Evolutionary conservation across 1,140 invertebrate species (phyloP), one percentile per base, ranked within the genome.

Genomic region (Eumaeus atala): DNA sequence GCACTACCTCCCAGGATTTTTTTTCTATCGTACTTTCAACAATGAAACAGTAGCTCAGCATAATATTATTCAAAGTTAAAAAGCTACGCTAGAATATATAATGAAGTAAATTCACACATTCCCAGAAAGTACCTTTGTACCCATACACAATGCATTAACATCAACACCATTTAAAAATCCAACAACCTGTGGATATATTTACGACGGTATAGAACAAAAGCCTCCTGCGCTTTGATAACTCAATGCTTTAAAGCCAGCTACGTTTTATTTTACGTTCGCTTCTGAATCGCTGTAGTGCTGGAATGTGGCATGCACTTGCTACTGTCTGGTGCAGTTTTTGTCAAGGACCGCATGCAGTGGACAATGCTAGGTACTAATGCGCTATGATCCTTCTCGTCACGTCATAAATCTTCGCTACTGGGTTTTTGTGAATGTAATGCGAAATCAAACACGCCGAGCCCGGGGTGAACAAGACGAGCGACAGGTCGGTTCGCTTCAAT

Each of bases 361-460:
- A 86, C 79, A 86, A 86, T 74, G 58, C 55, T 51, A 38, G 47
- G 58, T 84, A 83, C 80, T 87, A 84, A 87, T 87, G 80, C 67
- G 62, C 71, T 77, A 84, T 87, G 80, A 87, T 87, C 81, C 72
- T 58, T 72, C 58, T 66, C 54, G 65, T 70, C 59, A 62, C 65
- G 70, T 68, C 79, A 83, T 86, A 86, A 86, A 86, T 86, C 79
- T 83, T 61, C 38, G 51, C 74, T 82, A 75, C 72, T 70, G 66
- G n/a, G 21, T 86, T 78, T 84, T 83, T 81, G 70, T 68, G 42
- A 37, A 55, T 44, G 48, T 54, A 49, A 50, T 47, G 34, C 51
- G 56, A 33, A 57, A 44, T 44, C 16, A 64, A 74, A 70, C 73
- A 75, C 69, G 14, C 52, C 64, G 60, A 38, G 33, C 4, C 61